Evolutionary conservation across 2,888 invertebrate genomes (phyloP), one percentile per base, ranked within the genome.

Genomic region (Papilio protenor): DNA sequence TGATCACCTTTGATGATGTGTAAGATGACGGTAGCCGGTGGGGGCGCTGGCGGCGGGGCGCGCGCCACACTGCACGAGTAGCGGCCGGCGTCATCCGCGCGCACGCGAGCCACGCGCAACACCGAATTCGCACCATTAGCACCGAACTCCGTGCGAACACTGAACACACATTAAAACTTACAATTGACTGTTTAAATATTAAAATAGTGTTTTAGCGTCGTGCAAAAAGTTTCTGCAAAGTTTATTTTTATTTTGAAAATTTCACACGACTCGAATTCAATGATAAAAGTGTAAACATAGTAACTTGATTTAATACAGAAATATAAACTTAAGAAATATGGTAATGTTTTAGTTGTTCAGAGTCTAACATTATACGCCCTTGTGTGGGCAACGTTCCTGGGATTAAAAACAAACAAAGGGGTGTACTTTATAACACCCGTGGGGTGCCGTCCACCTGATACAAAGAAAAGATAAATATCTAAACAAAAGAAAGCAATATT

Each of bases 101-200:
- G 89, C 23, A 94, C 94, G 59, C 94, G 90, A 5, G 94, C 94
- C 49, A 94, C 94, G 0, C 94, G 89, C 14, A 94, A 84, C 21
- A 94, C 92, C 0, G 94, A 94, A 81, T 93, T 92, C 0, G 94
- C 94, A 5, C 94, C 94, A 76, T 93, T 93, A 12, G 90, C 85
- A 0, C 94, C 93, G 69, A 94, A 94, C 81, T 94, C 94, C 2
- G 94, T 94, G 75, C 94, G 91, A 49, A 94, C 94, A 82, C 94
- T 94, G 82, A 92, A 82, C 94, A 94, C 81, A 5, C 33, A 64
- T 21, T 79, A 57, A 71, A 47, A 72, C n/a, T 69, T 75, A 21
- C 45, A n/a, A 52, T 75, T 3, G n/a, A 4, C 23, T 18, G 3
- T 52, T 52, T 18, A 6, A 5, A n/a, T 52, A 6, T 18, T 52